Percentiles rank a stretch among this genome's conserved stretches.
Conservation (phyloP, 2,113 vertebrate genomes). For the Irena cyanogastra region DNA sequence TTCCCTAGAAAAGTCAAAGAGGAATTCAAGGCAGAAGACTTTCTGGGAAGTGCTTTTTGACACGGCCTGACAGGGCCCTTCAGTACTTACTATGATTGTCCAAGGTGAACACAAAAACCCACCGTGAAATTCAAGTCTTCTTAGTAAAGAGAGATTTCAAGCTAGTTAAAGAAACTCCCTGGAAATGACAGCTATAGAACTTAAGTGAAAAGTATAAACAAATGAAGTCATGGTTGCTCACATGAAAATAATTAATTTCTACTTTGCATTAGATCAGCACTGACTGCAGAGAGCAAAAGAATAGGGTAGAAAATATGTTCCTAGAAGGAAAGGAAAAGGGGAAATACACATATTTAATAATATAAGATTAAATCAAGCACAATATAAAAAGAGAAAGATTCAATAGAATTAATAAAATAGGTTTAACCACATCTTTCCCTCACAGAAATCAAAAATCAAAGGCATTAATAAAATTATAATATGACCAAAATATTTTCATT, state of each 20-base stretch:
- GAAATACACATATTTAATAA: not conserved
- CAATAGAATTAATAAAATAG: not conserved
- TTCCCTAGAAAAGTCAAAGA: not conserved
- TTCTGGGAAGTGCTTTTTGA: not conserved
- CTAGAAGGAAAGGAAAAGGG: not conserved
- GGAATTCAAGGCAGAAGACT: not conserved
- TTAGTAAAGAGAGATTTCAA: not conserved
- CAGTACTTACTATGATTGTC: not conserved
- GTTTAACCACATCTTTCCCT: not conserved
- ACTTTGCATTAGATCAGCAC: not conserved
- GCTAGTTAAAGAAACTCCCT: not conserved
- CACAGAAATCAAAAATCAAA: not conserved
- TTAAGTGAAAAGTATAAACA: not conserved
- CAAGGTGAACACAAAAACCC: not conserved
- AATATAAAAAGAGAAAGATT: not conserved
- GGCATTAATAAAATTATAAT: not conserved
- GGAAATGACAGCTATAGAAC: not conserved
- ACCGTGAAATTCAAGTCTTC: not conserved
- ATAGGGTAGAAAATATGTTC: not conserved
- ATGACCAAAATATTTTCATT: not conserved
- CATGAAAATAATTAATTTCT: not conserved
- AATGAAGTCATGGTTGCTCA: not conserved
- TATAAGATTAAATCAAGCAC: not conserved
- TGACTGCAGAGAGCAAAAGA: not conserved
- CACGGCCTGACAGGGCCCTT: not conserved